Percentiles rank a stretch among this genome's conserved stretches.
Evolutionary conservation across 2,888 invertebrate species (phyloP).

Genomic region (Adela reaumurella): DNA sequence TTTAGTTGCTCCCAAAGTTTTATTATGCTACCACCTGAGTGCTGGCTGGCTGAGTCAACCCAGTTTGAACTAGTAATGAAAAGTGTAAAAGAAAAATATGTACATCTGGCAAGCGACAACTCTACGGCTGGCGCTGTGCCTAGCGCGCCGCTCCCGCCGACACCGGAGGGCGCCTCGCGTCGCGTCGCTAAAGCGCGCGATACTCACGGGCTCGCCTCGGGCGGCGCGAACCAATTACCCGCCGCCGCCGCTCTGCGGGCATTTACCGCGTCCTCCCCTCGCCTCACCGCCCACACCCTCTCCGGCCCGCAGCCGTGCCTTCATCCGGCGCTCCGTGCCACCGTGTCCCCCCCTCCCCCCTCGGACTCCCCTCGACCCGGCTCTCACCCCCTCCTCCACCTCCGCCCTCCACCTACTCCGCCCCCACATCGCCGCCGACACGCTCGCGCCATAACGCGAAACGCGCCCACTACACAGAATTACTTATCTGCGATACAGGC

Average conservation of each 20-base stretch:
- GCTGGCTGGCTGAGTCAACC: too few relatives aligned
- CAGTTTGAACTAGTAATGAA: too few relatives aligned
- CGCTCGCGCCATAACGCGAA: slow-evolving; percentile 9
- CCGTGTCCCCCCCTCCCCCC: slow-evolving; percentile 14
- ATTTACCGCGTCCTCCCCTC: slow-evolving; percentile 37
- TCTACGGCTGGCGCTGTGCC: slow-evolving; percentile 12
- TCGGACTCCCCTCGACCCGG: slow-evolving; percentile 12
- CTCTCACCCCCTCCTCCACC: slow-evolving; percentile 7
- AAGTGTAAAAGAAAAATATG: too few relatives aligned
- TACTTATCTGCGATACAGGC: slow-evolving; percentile 28
- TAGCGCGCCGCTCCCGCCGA: slow-evolving; percentile 21
- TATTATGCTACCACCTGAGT: too few relatives aligned
- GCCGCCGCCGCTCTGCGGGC: slow-evolving; percentile 35
- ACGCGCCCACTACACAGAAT: slow-evolving; percentile 18
- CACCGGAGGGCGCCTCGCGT: slow-evolving; percentile 51
- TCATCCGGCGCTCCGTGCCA: background rate
- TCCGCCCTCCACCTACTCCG: background rate
- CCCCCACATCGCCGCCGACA: slow-evolving; percentile 7
- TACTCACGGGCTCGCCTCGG: slow-evolving; percentile 54
- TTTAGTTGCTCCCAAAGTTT: too few relatives aligned
- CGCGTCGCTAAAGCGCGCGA: slow-evolving; percentile 52
- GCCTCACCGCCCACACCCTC: slow-evolving; percentile 9
- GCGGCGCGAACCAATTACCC: slow-evolving; percentile 21
- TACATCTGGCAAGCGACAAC: too few relatives aligned
- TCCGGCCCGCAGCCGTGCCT: slow-evolving; percentile 13